Conservation (phyloP, 2,797 vertebrate genomes). For the Rallus crepitans region DNA sequence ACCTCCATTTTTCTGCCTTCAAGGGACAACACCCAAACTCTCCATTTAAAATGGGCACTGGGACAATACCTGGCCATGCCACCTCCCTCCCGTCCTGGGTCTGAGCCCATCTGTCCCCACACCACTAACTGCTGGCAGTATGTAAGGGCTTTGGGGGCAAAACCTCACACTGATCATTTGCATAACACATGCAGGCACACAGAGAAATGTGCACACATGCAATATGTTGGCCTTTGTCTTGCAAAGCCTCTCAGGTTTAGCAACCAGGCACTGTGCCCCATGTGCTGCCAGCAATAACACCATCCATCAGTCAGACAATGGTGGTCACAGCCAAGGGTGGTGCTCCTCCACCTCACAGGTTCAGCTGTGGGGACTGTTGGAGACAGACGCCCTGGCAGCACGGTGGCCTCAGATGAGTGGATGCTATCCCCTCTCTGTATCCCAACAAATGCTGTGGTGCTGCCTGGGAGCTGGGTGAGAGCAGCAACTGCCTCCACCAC, state of each 20-base stretch:
- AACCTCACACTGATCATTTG: accelerated
- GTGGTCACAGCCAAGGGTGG: background rate
- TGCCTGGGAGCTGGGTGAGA: accelerated
- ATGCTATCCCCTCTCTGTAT: accelerated
- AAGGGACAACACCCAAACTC: background rate
- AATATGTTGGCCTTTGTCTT: background rate
- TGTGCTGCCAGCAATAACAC: accelerated
- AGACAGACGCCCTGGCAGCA: accelerated
- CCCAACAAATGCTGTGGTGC: accelerated
- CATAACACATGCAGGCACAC: background rate
- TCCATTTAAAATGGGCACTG: background rate
- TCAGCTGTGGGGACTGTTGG: background rate
- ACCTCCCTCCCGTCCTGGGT: accelerated
- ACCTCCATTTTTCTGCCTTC: background rate
- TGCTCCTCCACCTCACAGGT: background rate
- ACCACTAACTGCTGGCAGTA: accelerated
- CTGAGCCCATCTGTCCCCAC: background rate
- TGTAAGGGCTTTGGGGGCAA: accelerated
- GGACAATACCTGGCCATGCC: background rate
- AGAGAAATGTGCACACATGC: too few relatives aligned
- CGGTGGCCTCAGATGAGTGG: accelerated
- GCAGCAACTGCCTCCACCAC: accelerated
- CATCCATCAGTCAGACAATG: accelerated
- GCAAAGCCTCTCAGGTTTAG: background rate
- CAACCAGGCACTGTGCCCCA: accelerated